A percentile compares a stretch with the other conserved stretches of the same genome.
These are phyloP conservation scores for Watsonalla cultraria DNA, from an alignment of 2,888 invertebrate genomes.

Conservation along the genomic window DNA sequence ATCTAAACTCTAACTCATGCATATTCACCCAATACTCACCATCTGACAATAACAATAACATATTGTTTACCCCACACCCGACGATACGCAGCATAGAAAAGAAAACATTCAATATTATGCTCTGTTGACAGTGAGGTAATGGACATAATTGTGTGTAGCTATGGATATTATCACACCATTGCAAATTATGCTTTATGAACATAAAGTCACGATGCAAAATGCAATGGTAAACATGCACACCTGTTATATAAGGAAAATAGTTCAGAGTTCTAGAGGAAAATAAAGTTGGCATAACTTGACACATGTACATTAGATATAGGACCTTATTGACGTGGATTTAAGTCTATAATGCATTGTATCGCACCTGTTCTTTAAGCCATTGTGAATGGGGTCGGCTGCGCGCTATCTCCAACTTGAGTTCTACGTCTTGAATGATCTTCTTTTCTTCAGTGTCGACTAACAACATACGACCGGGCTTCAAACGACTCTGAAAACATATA, in stretches of 20 bases:
- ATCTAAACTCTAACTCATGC: constrained; percentile 24
- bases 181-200: not conserved
- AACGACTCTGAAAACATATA: constrained; percentile 84
- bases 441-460: constrained; percentile 96
- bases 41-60: constrained; percentile 38
- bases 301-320: not conserved
- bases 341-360: not conserved
- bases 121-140: not conserved
- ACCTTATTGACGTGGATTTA: not conserved
- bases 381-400: constrained; percentile 91
- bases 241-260: not conserved
- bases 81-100: constrained; percentile 49
- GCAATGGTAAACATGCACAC: not conserved
- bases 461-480: constrained; percentile 99
- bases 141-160: not conserved
- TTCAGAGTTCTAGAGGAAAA: not conserved
- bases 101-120: constrained; percentile 21
- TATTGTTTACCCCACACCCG: constrained; percentile 36
- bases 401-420: constrained; percentile 93
- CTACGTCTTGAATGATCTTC: constrained; percentile 94
- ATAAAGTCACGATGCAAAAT: not conserved
- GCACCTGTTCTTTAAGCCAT: constrained; percentile 94
- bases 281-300: not conserved
- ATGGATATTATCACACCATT: too few relatives aligned
- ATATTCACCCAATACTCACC: constrained; percentile 40